phyloP scores from a whole-genome alignment of 1,140 invertebrate species.

The Drosophila arizonae region DNA sequence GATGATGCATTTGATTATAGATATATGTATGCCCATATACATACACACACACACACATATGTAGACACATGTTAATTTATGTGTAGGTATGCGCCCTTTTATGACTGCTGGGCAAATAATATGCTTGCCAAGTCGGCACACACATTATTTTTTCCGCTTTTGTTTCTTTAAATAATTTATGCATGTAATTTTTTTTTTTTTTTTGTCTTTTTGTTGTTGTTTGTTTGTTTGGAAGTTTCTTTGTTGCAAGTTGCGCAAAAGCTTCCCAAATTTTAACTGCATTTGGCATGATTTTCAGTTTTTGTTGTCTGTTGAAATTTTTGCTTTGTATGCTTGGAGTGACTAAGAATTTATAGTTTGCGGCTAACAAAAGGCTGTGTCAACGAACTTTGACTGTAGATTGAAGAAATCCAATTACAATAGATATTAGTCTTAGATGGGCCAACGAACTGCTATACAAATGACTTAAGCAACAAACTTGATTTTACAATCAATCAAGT shows the following conservation, averaged over 20 bases:
- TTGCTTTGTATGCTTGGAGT: conserved; percentile 1
- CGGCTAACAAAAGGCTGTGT: conserved; percentile 15
- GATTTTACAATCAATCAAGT: conserved; percentile 6
- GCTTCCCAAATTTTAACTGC: not conserved
- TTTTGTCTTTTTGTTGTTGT: conserved; percentile 5
- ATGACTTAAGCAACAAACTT: conserved; percentile 53
- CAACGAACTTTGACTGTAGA: conserved; percentile 41
- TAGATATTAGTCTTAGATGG: not conserved
- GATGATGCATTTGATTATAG: conserved; percentile 72
- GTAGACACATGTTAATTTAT: conserved; percentile 8
- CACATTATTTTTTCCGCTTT: conserved; percentile 41
- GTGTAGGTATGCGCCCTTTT: conserved; percentile 56
- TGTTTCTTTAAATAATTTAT: conserved; percentile 44
- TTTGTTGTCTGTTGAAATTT: conserved; percentile 14
- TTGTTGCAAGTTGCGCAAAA: conserved; percentile 47
- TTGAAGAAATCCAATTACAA: conserved; percentile 2
- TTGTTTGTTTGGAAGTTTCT: conserved; percentile 27
- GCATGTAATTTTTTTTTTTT: conserved; percentile 16
- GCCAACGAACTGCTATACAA: conserved; percentile 18
- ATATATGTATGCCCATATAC: conserved; percentile 1
- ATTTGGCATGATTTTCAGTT: conserved; percentile 8
- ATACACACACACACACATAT: not conserved
- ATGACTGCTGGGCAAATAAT: conserved; percentile 45
- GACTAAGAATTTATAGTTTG: conserved; percentile 8
- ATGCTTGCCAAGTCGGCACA: conserved; percentile 46